Evolutionary conservation across 2,113 vertebrate species (phyloP).

Genomic region (Hippocampus abdominalis): DNA sequence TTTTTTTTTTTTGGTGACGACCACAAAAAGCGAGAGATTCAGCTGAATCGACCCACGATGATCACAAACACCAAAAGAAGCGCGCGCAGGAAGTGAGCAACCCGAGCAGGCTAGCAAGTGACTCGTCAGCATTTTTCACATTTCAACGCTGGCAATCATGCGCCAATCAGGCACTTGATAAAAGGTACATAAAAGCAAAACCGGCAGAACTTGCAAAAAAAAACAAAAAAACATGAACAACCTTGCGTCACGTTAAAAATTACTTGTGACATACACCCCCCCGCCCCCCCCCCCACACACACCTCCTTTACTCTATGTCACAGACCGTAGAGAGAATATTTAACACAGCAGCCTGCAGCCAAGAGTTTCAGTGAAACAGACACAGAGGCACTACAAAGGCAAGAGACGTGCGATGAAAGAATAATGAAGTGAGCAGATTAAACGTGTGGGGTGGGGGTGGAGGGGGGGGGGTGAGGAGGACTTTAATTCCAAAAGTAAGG

Average conservation of each 20-base stretch:
- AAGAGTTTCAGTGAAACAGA: conserved; percentile 51
- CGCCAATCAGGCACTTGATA: conserved; percentile 5
- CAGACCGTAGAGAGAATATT: conserved; percentile 57
- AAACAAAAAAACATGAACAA: conserved; percentile 27
- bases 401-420: conserved; percentile 63
- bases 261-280: conserved; percentile 21
- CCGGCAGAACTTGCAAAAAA: conserved; percentile 27
- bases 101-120: background rate
- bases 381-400: conserved; percentile 63
- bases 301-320: conserved; percentile 26
- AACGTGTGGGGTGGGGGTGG: conserved; percentile 54
- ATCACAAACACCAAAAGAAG: background rate
- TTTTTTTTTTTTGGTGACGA: no score
- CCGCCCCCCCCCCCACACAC: background rate
- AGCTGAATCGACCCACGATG: background rate
- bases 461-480: conserved; percentile 52
- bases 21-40: no score
- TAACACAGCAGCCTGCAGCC: conserved; percentile 53
- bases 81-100: background rate
- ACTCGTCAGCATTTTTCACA: conserved; percentile 25
- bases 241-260: conserved; percentile 15
- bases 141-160: conserved; percentile 13
- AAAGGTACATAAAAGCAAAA: conserved; percentile 15
- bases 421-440: conserved; percentile 68
- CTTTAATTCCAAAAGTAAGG: conserved; percentile 65